These are phyloP conservation scores for Ylistrum balloti DNA, from an alignment of 1,140 invertebrate species.

Conservation along the genomic window DNA sequence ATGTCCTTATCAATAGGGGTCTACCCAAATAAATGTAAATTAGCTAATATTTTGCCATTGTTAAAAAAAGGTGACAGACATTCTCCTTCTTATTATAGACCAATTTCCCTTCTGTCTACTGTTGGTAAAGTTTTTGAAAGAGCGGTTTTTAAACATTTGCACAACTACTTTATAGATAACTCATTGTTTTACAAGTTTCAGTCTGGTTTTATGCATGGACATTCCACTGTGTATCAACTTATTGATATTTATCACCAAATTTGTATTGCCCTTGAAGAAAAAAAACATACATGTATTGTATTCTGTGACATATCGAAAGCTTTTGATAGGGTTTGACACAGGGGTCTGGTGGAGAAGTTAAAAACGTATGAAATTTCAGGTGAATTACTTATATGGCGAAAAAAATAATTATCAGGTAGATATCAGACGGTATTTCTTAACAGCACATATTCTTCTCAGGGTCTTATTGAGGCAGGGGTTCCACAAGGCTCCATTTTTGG, in stretches of 20 bases:
- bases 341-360: constrained; percentile 44
- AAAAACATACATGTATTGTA: background rate
- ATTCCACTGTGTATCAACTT: background rate
- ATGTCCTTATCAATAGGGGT: too few species aligned
- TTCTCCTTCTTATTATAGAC: background rate
- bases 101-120: too few species aligned
- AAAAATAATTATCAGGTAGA: constrained; percentile 13
- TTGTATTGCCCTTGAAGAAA: background rate
- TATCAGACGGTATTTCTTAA: constrained; percentile 38
- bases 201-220: background rate
- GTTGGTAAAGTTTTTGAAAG: too few species aligned
- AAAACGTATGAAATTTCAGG: background rate
- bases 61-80: background rate
- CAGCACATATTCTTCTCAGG: background rate
- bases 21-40: too few species aligned
- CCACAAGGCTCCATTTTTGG: constrained; percentile 49
- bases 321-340: constrained; percentile 48
- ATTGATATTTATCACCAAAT: background rate
- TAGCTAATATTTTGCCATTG: too few species aligned
- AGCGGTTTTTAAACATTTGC: too few species aligned
- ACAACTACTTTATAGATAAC: background rate
- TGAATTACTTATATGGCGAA: background rate
- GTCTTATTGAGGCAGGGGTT: constrained; percentile 42
- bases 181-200: background rate
- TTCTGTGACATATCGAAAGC: constrained; percentile 48